Evolutionary conservation across 2,113 vertebrate genomes (phyloP), one percentile per base, ranked within the genome.

Genomic region (Taurulus bubalis): DNA sequence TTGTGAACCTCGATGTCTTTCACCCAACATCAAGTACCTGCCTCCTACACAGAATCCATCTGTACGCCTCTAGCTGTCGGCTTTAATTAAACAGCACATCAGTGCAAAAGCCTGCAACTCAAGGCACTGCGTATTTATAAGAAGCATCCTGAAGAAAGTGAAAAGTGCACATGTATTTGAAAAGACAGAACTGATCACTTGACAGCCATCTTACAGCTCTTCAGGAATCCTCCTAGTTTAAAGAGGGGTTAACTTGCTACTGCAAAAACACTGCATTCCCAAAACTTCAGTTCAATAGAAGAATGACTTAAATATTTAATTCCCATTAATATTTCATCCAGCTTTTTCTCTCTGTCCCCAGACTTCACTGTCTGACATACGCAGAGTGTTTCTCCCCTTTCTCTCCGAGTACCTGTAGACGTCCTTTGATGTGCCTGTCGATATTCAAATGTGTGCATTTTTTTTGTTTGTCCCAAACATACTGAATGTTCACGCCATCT

Each of bases 281-380:
- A 71, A 90, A 92, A 89, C 70, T 77, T 90, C 16, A 58, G 69
- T 91, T 89, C 84, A 89, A 78, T 78, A 86, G 79, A 90, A 92
- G 84, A 90, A 89, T 86, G 68, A 51, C 1, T 45, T 93, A 85
- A 91, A 90, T 92, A 90, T 93, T 94, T 93, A 6, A 94, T 92
- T 82, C 67, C 24, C 79, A 93, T 95, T 87, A 94, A 94, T 94
- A 92, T 94, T 95, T 94, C 38, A 95, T 79, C 6, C 47, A 38
- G 72, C 74, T 87, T 86, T 91, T 89, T 82, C 87, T 85, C 67
- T 80, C 67, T 63, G 78, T 92, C 85, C 84, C 87, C 77, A 85
- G 77, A 88, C 73, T 79, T 73, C 81, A 12, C 85, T 78, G 87
- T 91, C 80, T 90, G 74, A 89, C 85, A 86, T 90, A 85, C 75